These are phyloP conservation scores for Alauda arvensis DNA, from an alignment of 2,797 vertebrate genomes.

Conservation along the genomic window DNA sequence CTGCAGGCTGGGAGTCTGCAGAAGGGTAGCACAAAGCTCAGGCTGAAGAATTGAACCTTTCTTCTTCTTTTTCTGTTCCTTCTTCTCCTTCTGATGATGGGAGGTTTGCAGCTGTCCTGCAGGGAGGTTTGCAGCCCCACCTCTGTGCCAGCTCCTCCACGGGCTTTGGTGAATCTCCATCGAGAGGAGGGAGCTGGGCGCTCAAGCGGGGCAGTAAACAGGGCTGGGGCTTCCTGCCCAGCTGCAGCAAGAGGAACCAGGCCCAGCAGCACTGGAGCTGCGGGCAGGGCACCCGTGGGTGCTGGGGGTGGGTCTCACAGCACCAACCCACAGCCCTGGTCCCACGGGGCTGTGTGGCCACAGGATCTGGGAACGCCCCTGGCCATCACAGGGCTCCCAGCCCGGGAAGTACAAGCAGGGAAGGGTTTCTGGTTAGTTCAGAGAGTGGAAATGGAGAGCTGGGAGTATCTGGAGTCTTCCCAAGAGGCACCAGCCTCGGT, in stretches of 20 bases:
- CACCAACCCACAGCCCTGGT: neutral
- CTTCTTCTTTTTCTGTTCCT: neutral
- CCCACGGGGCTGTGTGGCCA: rapidly evolving
- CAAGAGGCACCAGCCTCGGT: rapidly evolving
- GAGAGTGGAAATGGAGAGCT: neutral
- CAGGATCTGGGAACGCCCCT: neutral
- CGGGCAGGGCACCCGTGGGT: neutral
- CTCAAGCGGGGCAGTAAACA: conserved; percentile 35
- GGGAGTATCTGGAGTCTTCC: neutral
- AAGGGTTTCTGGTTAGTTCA: neutral
- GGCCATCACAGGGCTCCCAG: rapidly evolving
- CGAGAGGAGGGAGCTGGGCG: neutral
- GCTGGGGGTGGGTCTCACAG: neutral
- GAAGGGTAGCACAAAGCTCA: neutral
- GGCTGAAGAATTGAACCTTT: neutral
- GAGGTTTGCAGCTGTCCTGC: neutral
- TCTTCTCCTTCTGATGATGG: neutral
- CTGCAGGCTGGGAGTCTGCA: neutral
- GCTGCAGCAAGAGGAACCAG: conserved; percentile 63
- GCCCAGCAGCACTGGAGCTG: neutral
- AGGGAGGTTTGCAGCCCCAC: neutral
- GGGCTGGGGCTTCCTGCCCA: conserved; percentile 59
- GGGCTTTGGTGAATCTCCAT: neutral
- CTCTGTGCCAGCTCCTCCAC: neutral
- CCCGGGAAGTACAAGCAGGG: neutral